Conservation (phyloP, 2,888 invertebrate species). For the Lasioglossum calceatum region DNA sequence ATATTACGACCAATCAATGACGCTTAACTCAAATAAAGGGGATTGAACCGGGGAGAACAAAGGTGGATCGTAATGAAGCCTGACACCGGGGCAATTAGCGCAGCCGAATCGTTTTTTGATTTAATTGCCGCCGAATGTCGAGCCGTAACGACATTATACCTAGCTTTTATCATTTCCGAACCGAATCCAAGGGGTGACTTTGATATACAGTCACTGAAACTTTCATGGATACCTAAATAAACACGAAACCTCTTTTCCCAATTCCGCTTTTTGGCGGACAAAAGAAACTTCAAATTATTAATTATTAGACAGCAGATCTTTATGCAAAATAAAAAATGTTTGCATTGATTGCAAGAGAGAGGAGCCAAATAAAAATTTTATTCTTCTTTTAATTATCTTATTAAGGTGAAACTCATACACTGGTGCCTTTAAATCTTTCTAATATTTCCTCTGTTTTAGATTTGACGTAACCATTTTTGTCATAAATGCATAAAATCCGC, state of each 20-base stretch:
- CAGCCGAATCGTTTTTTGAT: constrained; percentile 60
- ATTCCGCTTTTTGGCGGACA: background rate
- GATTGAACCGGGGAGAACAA: constrained; percentile 50
- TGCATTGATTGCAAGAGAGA: too few relatives aligned
- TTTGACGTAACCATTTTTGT: too few relatives aligned
- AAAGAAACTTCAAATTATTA: too few relatives aligned
- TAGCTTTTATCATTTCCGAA: constrained; percentile 40
- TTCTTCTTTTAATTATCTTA: too few relatives aligned
- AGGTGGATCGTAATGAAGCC: constrained; percentile 59
- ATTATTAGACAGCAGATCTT: too few relatives aligned
- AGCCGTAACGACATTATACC: constrained; percentile 42
- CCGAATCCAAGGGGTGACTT: background rate
- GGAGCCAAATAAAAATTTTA: too few relatives aligned
- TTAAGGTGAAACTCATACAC: too few relatives aligned
- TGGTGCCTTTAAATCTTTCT: too few relatives aligned
- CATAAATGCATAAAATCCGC: too few relatives aligned
- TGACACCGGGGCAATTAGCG: constrained; percentile 57
- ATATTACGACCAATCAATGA: constrained; percentile 51
- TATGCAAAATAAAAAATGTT: too few relatives aligned
- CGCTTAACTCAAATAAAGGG: constrained; percentile 51
- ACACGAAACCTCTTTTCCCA: background rate
- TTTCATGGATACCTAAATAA: background rate
- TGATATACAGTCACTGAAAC: background rate
- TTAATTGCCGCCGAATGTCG: constrained; percentile 53
- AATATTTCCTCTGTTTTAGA: too few relatives aligned